phyloP scores from a whole-genome alignment of 2,888 invertebrate genomes.

The Harpalus rubripes region DNA sequence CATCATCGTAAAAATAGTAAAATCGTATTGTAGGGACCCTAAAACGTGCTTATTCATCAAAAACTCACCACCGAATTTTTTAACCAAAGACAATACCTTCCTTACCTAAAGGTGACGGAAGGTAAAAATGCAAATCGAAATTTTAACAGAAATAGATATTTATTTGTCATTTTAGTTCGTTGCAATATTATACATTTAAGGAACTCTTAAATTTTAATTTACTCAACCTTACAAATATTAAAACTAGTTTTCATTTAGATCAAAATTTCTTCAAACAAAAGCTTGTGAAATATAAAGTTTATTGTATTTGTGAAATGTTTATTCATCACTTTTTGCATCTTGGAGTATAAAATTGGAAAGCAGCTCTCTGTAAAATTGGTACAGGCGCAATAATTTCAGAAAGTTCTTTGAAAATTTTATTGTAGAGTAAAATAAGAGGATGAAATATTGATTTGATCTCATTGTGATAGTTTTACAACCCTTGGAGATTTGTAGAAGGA shows the following conservation, averaged over 20 bases:
- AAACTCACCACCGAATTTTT: no score
- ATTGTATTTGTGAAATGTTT: neutral
- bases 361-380: neutral
- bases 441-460: slow-evolving; percentile 6
- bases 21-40: no score
- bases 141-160: no score
- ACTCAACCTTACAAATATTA: no score
- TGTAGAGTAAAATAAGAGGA: neutral
- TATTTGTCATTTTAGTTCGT: no score
- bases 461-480: neutral
- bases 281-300: neutral
- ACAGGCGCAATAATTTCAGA: neutral
- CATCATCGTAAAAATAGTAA: no score
- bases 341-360: neutral
- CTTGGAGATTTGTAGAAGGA: neutral
- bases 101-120: no score
- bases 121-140: no score
- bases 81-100: no score
- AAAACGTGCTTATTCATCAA: no score
- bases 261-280: neutral
- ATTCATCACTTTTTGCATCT: neutral
- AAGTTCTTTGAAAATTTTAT: slow-evolving; percentile 7
- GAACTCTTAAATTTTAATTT: no score
- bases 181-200: no score
- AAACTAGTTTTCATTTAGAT: neutral